Conservation (phyloP, 2,888 invertebrate species). For the Microplitis manilae region DNA sequence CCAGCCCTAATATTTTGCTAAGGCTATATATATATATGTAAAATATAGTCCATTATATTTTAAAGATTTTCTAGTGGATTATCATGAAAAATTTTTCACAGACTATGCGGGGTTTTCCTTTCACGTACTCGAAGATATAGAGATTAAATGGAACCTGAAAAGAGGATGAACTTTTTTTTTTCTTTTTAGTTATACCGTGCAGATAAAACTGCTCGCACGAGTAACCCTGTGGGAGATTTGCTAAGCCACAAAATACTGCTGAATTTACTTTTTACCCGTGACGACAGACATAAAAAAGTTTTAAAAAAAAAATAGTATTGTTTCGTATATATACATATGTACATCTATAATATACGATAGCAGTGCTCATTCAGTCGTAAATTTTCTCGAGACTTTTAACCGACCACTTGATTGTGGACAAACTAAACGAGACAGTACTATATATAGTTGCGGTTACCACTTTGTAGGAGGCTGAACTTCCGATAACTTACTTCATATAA, state of each 20-base stretch:
- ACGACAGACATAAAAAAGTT: background rate
- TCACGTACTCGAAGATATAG: background rate
- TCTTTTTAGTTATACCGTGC: background rate
- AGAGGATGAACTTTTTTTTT: background rate
- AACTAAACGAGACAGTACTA: constrained; percentile 3
- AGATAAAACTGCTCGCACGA: background rate
- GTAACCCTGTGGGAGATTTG: background rate
- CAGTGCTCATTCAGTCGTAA: constrained; percentile 20
- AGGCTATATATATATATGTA: background rate
- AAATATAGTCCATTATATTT: background rate
- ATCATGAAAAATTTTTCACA: background rate
- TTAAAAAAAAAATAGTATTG: background rate
- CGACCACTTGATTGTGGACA: constrained; percentile 25
- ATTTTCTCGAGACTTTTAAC: constrained; percentile 18
- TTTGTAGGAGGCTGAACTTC: constrained; percentile 8
- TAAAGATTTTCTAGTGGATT: background rate
- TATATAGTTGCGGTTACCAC: constrained; percentile 6
- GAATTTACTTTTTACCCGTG: constrained; percentile 1
- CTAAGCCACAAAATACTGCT: constrained; percentile 1
- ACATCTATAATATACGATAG: background rate
- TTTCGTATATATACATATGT: background rate
- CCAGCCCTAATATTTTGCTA: no score
- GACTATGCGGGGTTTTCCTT: background rate
- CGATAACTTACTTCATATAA: constrained; percentile 2
- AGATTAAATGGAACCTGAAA: constrained; percentile 1